Base-by-base conservation (phyloP, 2,797 vertebrate species). In the Coilia nasus region DNA sequence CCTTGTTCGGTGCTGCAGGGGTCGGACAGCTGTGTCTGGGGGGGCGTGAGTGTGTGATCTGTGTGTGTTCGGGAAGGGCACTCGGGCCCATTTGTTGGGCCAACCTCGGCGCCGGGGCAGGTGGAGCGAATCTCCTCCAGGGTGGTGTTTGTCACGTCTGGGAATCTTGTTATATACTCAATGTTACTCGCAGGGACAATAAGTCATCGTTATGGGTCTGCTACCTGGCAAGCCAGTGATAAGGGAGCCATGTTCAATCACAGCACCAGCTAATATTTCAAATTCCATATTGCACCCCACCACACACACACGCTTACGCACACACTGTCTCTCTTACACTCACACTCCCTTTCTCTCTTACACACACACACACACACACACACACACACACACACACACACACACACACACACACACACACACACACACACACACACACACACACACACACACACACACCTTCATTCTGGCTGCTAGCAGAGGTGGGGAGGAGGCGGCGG, bases 201-300 rank as follows among this genome's bases (percentile, higher is more conserved):
- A 96, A 95, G 94, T 96, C 95, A 96, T 96, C 92, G 93, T 96
- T 96, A 95, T 94, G 91, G 93, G 93, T 89, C 88, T 92, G 92
- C 94, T 94, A 94, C 94, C 95, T 95, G 95, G 95, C 94, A 96
- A 95, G 93, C 91, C 87, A 90, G 94, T 95, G 95, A 96, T 95
- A 95, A 95, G 94, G 92, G 93, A 94, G 92, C 92, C 92, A 94
- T 94, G 94, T 95, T 96, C 94, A 96, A 95, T 95, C 95, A 96
- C 93, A 85, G 89, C 88, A 85, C 90, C 86, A 83, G 93, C 94
- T 95, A 95, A 95, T 95, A 96, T 95, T 95, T 96, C 94, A 96
- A 94, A 95, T 95, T 95, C 93, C 91, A 95, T 95, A 94, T 95
- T 96, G 94, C 95, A 94, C 92, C 92, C 92, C 93, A 83, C 82